Conservation (phyloP, 2,888 invertebrate genomes). For the Julus scanicus region DNA sequence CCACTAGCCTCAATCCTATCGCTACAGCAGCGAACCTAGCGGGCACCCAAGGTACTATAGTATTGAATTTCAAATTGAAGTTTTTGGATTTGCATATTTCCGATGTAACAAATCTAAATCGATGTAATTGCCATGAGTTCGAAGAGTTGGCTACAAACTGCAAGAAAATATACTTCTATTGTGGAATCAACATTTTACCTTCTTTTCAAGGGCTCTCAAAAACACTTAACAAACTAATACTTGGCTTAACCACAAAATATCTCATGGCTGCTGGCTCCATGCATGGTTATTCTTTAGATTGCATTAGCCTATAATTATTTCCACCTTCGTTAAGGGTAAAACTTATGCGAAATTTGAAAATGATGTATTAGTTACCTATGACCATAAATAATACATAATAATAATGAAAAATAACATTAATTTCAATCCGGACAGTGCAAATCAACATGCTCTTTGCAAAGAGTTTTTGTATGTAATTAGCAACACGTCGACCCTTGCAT, state of each 20-base stretch:
- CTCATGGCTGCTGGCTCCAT: neutral
- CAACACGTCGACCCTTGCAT: slow-evolving; percentile 23
- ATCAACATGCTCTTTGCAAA: neutral
- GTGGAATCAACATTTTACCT: neutral
- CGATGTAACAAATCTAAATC: too few species aligned
- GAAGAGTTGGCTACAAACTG: too few species aligned
- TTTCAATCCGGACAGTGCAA: neutral
- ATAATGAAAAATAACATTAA: neutral
- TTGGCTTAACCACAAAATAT: too few species aligned
- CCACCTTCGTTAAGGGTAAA: neutral
- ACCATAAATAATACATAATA: neutral
- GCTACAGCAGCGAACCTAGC: too few species aligned
- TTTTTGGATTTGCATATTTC: too few species aligned
- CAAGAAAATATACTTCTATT: too few species aligned
- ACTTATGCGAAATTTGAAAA: neutral
- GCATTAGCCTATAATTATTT: neutral
- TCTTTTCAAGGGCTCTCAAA: neutral
- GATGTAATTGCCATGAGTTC: too few species aligned
- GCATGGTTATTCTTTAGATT: neutral
- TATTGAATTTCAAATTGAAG: too few species aligned
- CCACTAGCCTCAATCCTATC: too few species aligned
- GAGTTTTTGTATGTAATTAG: neutral
- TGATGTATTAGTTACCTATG: neutral
- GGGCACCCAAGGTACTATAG: too few species aligned
- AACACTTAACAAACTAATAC: too few species aligned